These are phyloP conservation scores for Nycteola revayana DNA, from an alignment of 2,888 invertebrate genomes.

Conservation along the genomic window DNA sequence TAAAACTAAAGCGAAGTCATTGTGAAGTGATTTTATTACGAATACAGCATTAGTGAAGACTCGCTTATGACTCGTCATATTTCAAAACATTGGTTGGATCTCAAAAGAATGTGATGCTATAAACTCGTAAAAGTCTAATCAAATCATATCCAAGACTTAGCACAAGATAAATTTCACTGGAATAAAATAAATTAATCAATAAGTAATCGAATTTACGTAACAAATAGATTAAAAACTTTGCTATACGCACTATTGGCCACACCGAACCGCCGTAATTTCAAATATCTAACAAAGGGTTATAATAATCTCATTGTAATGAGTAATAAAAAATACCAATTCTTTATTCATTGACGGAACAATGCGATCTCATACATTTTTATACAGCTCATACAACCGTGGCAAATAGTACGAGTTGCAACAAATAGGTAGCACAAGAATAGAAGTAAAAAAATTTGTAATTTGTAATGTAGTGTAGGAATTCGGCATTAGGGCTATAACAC, in stretches of 20 bases:
- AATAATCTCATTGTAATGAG: constrained; percentile 21
- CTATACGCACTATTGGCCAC: constrained; percentile 17
- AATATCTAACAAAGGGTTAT: constrained; percentile 30
- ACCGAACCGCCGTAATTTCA: constrained; percentile 16
- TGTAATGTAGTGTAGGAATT: constrained; percentile 7
- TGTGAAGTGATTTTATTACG: too few species aligned
- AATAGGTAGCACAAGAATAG: constrained; percentile 13
- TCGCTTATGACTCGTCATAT: too few species aligned
- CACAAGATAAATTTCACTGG: neutral
- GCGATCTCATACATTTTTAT: constrained; percentile 58
- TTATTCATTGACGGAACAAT: constrained; percentile 52
- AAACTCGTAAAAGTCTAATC: too few species aligned
- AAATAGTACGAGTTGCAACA: constrained; percentile 38
- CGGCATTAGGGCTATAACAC: constrained; percentile 11
- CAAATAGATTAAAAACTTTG: constrained; percentile 14
- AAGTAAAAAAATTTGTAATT: too few species aligned
- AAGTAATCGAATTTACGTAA: constrained; percentile 12
- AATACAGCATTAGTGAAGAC: too few species aligned
- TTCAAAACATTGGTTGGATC: too few species aligned
- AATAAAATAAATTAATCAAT: constrained; percentile 6
- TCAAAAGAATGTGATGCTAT: too few species aligned
- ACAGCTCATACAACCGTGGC: constrained; percentile 48
- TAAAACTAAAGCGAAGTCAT: too few species aligned
- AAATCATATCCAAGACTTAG: too few species aligned
- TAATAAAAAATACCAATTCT: constrained; percentile 23